phyloP scores from a whole-genome alignment of 2,113 vertebrate species.

The Tiliqua scincoides region DNA sequence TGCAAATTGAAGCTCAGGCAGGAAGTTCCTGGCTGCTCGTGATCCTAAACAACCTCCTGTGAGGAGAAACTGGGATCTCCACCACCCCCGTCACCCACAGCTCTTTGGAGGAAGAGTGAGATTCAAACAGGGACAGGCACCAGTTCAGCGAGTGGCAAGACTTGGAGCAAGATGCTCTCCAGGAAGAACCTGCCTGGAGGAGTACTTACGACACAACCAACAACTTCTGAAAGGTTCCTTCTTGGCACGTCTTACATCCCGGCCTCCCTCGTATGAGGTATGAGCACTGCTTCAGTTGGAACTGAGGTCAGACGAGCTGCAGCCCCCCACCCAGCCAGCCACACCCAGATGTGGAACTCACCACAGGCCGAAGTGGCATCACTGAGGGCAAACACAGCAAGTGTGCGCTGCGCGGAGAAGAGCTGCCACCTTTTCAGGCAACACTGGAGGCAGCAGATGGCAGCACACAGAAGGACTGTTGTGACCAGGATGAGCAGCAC shows the following conservation, averaged over 20 bases:
- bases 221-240: not conserved
- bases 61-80: too few species aligned
- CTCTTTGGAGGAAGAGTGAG: too few species aligned
- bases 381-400: constrained; percentile 63
- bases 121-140: too few species aligned
- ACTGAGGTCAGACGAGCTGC: not conserved
- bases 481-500: constrained; percentile 44
- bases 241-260: not conserved
- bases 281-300: not conserved
- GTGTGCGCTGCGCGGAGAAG: not conserved
- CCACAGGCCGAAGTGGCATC: constrained; percentile 48
- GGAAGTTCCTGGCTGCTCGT: too few species aligned
- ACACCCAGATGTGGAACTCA: constrained; percentile 18
- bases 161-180: too few species aligned
- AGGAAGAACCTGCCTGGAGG: too few species aligned
- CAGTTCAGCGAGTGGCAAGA: too few species aligned
- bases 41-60: too few species aligned
- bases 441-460: constrained; percentile 53
- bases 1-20: too few species aligned
- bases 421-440: constrained; percentile 5
- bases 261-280: not conserved
- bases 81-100: too few species aligned
- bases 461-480: constrained; percentile 45
- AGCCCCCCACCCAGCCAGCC: not conserved
- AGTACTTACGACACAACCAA: too few species aligned